phyloP scores from a whole-genome alignment of 2,888 invertebrate genomes.

The Taenaris catops region DNA sequence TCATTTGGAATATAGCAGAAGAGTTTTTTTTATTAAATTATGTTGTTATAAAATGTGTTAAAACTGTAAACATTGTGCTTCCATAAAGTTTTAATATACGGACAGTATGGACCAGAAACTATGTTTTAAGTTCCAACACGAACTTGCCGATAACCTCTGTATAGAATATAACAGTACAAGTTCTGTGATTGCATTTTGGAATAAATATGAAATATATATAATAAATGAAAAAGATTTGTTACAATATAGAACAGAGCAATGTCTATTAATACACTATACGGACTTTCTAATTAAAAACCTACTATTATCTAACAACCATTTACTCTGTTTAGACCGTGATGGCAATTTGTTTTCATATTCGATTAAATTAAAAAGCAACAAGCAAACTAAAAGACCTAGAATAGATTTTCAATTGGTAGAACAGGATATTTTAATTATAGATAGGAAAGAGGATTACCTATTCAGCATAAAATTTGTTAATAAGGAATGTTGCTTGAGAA shows the following conservation, averaged over 20 bases:
- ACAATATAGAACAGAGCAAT: no score
- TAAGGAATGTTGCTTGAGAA: slow-evolving; percentile 33
- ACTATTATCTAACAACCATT: slow-evolving; percentile 38
- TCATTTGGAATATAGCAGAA: no score
- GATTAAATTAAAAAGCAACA: slow-evolving; percentile 42
- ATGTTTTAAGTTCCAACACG: slow-evolving; percentile 40
- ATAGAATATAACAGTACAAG: slow-evolving; percentile 38
- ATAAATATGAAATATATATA: slow-evolving; percentile 59
- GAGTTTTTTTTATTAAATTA: no score
- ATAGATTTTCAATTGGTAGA: slow-evolving; percentile 37
- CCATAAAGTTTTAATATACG: not conserved
- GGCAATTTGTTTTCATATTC: slow-evolving; percentile 44
- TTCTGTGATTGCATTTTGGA: slow-evolving; percentile 47
- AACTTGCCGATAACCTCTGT: slow-evolving; percentile 39
- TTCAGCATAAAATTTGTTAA: slow-evolving; percentile 42
- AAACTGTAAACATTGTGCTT: no score
- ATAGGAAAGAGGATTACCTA: slow-evolving; percentile 29
- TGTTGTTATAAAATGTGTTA: no score
- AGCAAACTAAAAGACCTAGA: slow-evolving; percentile 36
- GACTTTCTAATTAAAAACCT: slow-evolving; percentile 44
- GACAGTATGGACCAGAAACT: slow-evolving; percentile 25
- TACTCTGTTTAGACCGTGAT: slow-evolving; percentile 46
- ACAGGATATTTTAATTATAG: slow-evolving; percentile 30
- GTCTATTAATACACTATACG: slow-evolving; percentile 24
- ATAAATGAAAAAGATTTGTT: slow-evolving; percentile 42